These are phyloP conservation scores for Helostoma temminkii DNA, from an alignment of 2,797 vertebrate genomes.

Conservation along the genomic window DNA sequence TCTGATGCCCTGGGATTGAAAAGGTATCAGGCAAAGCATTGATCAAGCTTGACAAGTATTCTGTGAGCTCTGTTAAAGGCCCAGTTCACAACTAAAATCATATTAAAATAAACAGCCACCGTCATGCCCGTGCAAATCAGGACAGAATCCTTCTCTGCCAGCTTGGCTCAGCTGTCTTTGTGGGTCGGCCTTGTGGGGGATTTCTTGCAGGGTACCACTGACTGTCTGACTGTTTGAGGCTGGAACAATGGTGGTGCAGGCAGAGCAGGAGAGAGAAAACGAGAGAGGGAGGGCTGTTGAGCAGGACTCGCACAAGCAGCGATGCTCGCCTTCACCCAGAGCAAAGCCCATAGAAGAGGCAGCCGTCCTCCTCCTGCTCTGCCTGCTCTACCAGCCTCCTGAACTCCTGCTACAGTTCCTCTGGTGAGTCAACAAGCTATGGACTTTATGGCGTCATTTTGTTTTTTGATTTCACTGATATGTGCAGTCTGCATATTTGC, in stretches of 20 bases:
- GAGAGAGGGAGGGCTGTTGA: constrained; percentile 33
- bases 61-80: background rate
- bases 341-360: constrained; percentile 46
- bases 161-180: background rate
- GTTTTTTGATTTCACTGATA: background rate
- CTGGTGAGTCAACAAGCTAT: constrained; percentile 60
- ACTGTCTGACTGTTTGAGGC: constrained; percentile 31
- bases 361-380: constrained; percentile 35
- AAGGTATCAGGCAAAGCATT: background rate
- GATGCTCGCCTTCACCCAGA: constrained; percentile 50
- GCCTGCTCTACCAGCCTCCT: constrained; percentile 25
- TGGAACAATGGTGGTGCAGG: constrained; percentile 38
- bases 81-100: background rate
- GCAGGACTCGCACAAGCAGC: constrained; percentile 33
- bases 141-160: background rate
- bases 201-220: constrained; percentile 1
- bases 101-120: background rate
- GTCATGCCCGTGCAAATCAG: background rate
- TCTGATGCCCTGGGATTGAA: too few species aligned
- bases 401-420: constrained; percentile 33
- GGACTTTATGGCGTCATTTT: constrained; percentile 15
- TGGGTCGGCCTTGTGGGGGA: background rate
- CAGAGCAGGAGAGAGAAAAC: constrained; percentile 44
- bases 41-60: background rate
- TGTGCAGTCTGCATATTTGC: constrained; percentile 10